Evolutionary conservation across 2,888 invertebrate species (phyloP).

Genomic region (Cheilosia variabilis): DNA sequence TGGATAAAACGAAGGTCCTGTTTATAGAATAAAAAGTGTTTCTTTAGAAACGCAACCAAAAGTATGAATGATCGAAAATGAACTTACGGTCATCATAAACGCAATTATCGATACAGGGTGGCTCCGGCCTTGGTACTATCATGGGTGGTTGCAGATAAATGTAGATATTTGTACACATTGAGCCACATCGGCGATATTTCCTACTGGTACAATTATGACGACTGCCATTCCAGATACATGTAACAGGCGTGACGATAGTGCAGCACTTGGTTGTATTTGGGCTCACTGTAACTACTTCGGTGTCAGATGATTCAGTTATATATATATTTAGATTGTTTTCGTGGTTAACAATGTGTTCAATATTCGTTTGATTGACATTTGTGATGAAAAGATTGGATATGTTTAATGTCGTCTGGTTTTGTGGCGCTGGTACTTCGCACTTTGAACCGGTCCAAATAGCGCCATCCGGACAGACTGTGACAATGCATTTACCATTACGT

Average conservation of each 20-base stretch:
- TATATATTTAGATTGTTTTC: conserved; percentile 77
- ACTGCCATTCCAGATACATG: conserved; percentile 72
- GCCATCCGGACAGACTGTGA: conserved; percentile 77
- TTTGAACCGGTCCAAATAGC: conserved; percentile 78
- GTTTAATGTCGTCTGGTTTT: conserved; percentile 56
- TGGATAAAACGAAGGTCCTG: conserved; percentile 74
- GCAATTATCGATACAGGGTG: conserved; percentile 76
- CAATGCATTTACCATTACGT: conserved; percentile 76
- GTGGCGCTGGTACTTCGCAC: conserved; percentile 76
- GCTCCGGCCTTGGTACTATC: not conserved
- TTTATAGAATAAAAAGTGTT: not conserved
- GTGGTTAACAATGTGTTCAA: conserved; percentile 76
- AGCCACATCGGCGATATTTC: conserved; percentile 78
- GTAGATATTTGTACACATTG: conserved; percentile 77
- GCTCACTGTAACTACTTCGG: not conserved
- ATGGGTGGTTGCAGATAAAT: conserved; percentile 77
- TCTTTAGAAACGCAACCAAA: not conserved
- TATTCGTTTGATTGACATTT: conserved; percentile 54
- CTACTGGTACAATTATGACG: conserved; percentile 79
- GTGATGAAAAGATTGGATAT: conserved; percentile 68
- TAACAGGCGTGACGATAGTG: conserved; percentile 78
- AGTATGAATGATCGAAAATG: not conserved
- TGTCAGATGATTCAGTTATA: conserved; percentile 54
- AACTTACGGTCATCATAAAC: conserved; percentile 21
- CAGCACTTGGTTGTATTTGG: conserved; percentile 76